Conservation (phyloP, 2,888 invertebrate genomes). For the Yponomeuta evonymella region DNA sequence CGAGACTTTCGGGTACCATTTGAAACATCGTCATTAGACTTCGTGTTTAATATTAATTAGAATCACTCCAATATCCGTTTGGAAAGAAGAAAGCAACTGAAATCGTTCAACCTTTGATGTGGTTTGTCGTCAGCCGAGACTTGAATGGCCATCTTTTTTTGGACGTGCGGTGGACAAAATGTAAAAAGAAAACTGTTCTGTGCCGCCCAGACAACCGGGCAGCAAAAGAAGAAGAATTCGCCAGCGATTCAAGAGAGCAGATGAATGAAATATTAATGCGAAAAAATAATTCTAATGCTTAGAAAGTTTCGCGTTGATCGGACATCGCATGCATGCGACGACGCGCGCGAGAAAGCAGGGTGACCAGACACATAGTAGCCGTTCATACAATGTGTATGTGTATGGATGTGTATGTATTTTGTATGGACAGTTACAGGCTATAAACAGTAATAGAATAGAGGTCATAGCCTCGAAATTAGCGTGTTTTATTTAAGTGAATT, state of each 20-base stretch:
- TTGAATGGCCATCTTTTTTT: neutral
- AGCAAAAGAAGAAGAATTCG: conserved; percentile 27
- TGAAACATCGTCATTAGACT: neutral
- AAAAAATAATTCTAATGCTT: conserved; percentile 69
- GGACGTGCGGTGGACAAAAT: neutral
- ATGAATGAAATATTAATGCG: conserved; percentile 74
- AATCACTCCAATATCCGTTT: neutral
- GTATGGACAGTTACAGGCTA: neutral
- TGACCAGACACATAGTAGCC: conserved; percentile 22
- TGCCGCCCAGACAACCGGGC: neutral
- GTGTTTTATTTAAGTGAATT: too few species aligned
- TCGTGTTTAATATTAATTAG: neutral
- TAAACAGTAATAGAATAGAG: too few species aligned
- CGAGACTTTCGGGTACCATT: conserved; percentile 6
- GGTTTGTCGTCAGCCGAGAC: neutral
- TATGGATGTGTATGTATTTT: neutral
- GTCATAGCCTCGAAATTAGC: too few species aligned
- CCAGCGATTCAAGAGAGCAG: conserved; percentile 49
- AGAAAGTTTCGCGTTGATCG: conserved; percentile 71
- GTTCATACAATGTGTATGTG: neutral
- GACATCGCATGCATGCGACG: conserved; percentile 65
- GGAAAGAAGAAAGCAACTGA: neutral
- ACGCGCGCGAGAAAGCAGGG: conserved; percentile 69
- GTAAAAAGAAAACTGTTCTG: too few species aligned
- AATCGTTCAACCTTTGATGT: neutral